Evolutionary conservation across 2,888 invertebrate genomes (phyloP).

Genomic region (Drosophila parthenogenetica): DNA sequence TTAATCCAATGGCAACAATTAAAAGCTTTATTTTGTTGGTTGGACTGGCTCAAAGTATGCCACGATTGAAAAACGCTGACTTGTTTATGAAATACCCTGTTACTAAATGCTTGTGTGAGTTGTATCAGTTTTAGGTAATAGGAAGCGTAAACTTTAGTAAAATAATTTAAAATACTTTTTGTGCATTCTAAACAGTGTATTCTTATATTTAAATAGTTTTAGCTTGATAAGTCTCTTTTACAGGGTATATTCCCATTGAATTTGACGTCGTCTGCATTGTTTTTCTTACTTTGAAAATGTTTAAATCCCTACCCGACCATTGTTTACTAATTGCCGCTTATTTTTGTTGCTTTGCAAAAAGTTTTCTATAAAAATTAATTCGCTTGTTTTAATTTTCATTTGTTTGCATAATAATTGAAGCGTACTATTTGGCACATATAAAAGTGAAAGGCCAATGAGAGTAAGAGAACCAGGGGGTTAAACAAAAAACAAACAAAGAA

Average conservation of each 20-base stretch:
- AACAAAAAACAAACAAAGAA: neutral
- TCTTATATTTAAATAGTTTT: neutral
- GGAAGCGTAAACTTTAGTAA: neutral
- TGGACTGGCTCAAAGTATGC: conserved; percentile 51
- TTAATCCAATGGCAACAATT: conserved; percentile 78
- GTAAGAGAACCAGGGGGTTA: no score
- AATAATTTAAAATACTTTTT: no score
- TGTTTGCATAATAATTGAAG: conserved; percentile 59
- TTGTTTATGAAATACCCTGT: conserved; percentile 18
- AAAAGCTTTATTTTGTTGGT: conserved; percentile 69
- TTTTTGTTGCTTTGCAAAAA: conserved; percentile 44
- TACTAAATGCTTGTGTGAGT: neutral
- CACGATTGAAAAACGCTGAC: conserved; percentile 26
- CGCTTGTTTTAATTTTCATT: conserved; percentile 58
- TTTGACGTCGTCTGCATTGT: neutral
- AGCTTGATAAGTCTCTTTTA: neutral
- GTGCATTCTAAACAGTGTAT: no score
- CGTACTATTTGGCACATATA: conserved; percentile 44
- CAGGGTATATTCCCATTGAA: conserved; percentile 13
- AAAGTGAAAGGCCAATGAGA: conserved; percentile 35
- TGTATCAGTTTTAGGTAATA: no score
- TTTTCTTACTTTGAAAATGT: conserved; percentile 16
- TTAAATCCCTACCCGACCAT: conserved; percentile 32
- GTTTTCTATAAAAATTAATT: conserved; percentile 68
- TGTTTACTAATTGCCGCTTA: conserved; percentile 72